A percentile compares a stretch with the other conserved stretches of the same genome.
Evolutionary conservation across 2,797 vertebrate genomes (phyloP).

Genomic region (Sebastes flavidus): DNA sequence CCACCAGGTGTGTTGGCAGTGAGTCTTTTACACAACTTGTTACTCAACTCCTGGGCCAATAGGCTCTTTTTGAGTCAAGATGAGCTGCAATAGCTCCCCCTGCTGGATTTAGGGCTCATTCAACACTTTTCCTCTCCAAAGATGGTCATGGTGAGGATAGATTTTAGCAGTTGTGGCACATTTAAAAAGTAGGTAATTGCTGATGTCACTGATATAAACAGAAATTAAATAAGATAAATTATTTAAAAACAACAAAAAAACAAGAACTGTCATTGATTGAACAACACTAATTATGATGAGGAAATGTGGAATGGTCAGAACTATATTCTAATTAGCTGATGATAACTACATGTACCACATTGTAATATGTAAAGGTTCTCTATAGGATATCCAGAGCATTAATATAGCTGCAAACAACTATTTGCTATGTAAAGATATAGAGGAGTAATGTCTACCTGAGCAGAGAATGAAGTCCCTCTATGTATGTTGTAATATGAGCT

Average conservation of each 20-base stretch:
- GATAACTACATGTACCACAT: neutral
- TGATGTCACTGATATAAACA: neutral
- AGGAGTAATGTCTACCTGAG: too few species aligned
- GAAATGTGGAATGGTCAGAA: neutral
- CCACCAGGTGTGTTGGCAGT: neutral
- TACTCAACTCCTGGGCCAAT: slow-evolving; percentile 10
- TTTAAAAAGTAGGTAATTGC: neutral
- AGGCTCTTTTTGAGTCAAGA: neutral
- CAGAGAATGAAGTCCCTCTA: too few species aligned
- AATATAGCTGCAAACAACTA: too few species aligned
- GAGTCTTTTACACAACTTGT: slow-evolving; percentile 21
- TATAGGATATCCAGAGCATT: neutral
- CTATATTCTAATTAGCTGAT: neutral
- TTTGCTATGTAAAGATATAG: too few species aligned
- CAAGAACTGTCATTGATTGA: neutral
- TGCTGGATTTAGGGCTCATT: slow-evolving; percentile 47
- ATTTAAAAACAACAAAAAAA: neutral
- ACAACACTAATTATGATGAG: neutral
- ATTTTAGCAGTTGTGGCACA: neutral
- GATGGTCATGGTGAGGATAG: neutral
- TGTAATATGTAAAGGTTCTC: neutral
- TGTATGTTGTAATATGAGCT: too few species aligned
- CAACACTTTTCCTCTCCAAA: neutral
- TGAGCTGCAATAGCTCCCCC: slow-evolving; percentile 69
- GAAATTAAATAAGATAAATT: neutral